Conservation (phyloP, 2,888 invertebrate species). For the Clostera curtula region DNA sequence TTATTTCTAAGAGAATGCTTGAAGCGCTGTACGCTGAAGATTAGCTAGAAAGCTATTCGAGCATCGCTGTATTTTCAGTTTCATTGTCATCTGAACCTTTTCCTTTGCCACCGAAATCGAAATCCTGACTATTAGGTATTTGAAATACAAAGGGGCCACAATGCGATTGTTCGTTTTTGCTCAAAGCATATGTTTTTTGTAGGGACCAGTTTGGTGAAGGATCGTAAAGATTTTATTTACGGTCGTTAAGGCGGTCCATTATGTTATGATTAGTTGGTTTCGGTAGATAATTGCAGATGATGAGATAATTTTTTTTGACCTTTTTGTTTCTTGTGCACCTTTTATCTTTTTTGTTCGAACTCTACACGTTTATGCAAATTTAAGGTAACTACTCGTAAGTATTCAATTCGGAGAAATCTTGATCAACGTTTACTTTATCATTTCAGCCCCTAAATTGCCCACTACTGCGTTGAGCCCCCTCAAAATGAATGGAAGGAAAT, state of each 20-base stretch:
- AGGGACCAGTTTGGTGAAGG: conserved; percentile 37
- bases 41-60: conserved; percentile 51
- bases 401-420: too few relatives aligned
- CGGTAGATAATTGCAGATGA: conserved; percentile 57
- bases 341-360: conserved; percentile 20
- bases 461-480: too few relatives aligned
- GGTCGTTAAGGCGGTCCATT: conserved; percentile 50
- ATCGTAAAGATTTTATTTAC: conserved; percentile 50
- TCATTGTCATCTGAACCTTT: conserved; percentile 48
- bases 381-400: too few relatives aligned
- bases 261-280: conserved; percentile 52
- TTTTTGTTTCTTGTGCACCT: conserved; percentile 27
- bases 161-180: conserved; percentile 35
- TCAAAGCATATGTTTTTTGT: conserved; percentile 44
- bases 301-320: conserved; percentile 33
- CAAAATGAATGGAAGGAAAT: too few relatives aligned
- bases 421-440: too few relatives aligned
- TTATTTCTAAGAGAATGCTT: too few relatives aligned
- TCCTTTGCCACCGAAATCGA: conserved; percentile 34
- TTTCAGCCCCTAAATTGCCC: too few relatives aligned
- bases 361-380: conserved; percentile 18
- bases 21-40: too few relatives aligned
- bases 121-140: conserved; percentile 47
- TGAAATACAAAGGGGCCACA: conserved; percentile 42
- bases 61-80: conserved; percentile 48